These are phyloP conservation scores for Odontocolon sp. DNA, from an alignment of 2,888 invertebrate genomes.

Conservation along the genomic window DNA sequence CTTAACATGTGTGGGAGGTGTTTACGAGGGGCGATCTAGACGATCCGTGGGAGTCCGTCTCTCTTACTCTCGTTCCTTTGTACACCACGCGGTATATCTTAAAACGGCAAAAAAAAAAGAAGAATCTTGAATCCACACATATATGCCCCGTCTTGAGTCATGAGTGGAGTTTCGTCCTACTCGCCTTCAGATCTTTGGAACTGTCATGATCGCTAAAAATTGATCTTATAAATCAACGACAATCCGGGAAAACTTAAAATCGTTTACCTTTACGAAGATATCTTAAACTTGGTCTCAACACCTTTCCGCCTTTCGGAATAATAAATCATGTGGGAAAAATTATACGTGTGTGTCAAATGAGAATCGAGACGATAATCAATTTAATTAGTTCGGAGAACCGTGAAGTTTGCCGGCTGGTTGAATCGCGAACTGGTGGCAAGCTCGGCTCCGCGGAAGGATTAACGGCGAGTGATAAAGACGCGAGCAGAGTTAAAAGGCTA, in stretches of 20 bases:
- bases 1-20: slow-evolving; percentile 69
- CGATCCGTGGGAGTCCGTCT: slow-evolving; percentile 69
- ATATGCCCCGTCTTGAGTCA: slow-evolving; percentile 4
- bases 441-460: slow-evolving; percentile 47
- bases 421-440: slow-evolving; percentile 15
- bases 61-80: slow-evolving; percentile 17
- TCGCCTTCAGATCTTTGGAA: slow-evolving; percentile 37
- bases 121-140: slow-evolving; percentile 40
- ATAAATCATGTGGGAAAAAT: slow-evolving; percentile 12
- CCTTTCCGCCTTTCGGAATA: slow-evolving; percentile 2
- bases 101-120: too few relatives aligned
- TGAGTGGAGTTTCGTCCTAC: slow-evolving; percentile 50
- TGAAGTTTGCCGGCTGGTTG: slow-evolving; percentile 54
- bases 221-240: slow-evolving; percentile 4
- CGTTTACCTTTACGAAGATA: not conserved
- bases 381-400: slow-evolving; percentile 59
- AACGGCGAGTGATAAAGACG: slow-evolving; percentile 58
- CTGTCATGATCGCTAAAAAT: slow-evolving; percentile 1
- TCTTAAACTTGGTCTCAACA: not conserved
- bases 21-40: slow-evolving; percentile 72
- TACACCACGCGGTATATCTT: slow-evolving; percentile 16
- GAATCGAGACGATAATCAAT: slow-evolving; percentile 56
- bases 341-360: slow-evolving; percentile 7
- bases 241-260: not conserved
- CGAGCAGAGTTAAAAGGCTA: slow-evolving; percentile 57